phyloP scores from a whole-genome alignment of 2,797 vertebrate species.

The Argyrosomus regius region DNA sequence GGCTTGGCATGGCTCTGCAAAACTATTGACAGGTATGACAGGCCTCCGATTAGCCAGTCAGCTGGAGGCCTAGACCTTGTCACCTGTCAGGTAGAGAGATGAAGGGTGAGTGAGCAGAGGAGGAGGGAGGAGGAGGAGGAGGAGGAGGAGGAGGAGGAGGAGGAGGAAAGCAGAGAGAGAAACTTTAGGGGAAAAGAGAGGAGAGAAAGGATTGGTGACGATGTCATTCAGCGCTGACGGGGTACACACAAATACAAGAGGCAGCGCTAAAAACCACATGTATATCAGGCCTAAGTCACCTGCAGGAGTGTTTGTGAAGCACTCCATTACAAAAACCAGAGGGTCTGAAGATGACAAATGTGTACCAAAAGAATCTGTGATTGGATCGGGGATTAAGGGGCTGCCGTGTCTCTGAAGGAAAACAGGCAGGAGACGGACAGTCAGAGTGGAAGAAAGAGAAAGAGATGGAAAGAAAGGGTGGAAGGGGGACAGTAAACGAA shows the following conservation, averaged over 20 bases:
- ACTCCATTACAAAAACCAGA: constrained; percentile 70
- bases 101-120: constrained; percentile 85
- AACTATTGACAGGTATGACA: constrained; percentile 98
- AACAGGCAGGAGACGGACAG: constrained; percentile 66
- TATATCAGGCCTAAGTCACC: constrained; percentile 68
- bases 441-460: constrained; percentile 58
- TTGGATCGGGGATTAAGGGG: constrained; percentile 83
- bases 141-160: background rate
- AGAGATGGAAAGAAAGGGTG: constrained; percentile 58
- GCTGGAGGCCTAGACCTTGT: constrained; percentile 93
- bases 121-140: constrained; percentile 21
- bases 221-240: constrained; percentile 34
- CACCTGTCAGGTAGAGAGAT: constrained; percentile 96
- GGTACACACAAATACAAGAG: constrained; percentile 47
- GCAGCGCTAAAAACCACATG: constrained; percentile 57
- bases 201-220: constrained; percentile 28
- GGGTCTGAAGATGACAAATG: constrained; percentile 79
- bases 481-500: constrained; percentile 75
- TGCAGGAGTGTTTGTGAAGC: constrained; percentile 73
- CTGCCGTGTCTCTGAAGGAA: constrained; percentile 74
- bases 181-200: constrained; percentile 34
- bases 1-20: constrained; percentile 73
- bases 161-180: constrained; percentile 12
- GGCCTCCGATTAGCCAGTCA: constrained; percentile 98
- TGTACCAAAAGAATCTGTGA: constrained; percentile 79